phyloP scores from a whole-genome alignment of 2,888 invertebrate species.

The Zootermopsis nevadensis region DNA sequence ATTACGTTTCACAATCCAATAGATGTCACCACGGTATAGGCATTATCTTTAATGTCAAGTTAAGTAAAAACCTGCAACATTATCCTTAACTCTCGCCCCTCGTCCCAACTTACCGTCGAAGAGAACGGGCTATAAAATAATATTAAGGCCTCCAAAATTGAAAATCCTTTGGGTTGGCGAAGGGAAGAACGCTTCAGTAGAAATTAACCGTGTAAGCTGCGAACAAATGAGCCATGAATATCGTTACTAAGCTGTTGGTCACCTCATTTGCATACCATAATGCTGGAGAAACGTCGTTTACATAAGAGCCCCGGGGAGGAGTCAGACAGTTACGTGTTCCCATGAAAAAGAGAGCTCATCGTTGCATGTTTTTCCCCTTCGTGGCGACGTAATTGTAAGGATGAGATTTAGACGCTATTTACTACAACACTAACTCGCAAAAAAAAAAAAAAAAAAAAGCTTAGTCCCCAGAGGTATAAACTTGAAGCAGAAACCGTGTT shows the following conservation, averaged over 20 bases:
- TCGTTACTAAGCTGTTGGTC: slow-evolving; percentile 34
- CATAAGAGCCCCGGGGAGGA: not conserved
- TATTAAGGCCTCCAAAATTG: not conserved
- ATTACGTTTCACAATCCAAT: too few species aligned
- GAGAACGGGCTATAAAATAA: not conserved
- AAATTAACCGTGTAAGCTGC: slow-evolving; percentile 32
- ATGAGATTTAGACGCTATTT: slow-evolving; percentile 1
- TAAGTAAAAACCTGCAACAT: too few species aligned
- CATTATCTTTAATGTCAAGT: too few species aligned
- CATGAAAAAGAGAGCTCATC: not conserved
- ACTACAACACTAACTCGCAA: not conserved
- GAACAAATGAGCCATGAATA: slow-evolving; percentile 41
- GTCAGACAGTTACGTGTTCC: too few species aligned
- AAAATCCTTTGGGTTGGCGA: not conserved
- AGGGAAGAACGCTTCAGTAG: not conserved
- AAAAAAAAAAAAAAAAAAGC: too few species aligned
- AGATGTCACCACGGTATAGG: too few species aligned
- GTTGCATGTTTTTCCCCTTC: not conserved
- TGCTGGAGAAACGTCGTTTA: slow-evolving; percentile 4
- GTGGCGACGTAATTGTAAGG: not conserved
- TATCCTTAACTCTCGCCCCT: too few species aligned
- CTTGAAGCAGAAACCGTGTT: too few species aligned
- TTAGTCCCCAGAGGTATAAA: too few species aligned
- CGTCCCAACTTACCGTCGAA: not conserved
- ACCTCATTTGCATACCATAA: slow-evolving; percentile 38